Conservation (phyloP, 2,888 invertebrate species). For the Uloborus plumipes region DNA sequence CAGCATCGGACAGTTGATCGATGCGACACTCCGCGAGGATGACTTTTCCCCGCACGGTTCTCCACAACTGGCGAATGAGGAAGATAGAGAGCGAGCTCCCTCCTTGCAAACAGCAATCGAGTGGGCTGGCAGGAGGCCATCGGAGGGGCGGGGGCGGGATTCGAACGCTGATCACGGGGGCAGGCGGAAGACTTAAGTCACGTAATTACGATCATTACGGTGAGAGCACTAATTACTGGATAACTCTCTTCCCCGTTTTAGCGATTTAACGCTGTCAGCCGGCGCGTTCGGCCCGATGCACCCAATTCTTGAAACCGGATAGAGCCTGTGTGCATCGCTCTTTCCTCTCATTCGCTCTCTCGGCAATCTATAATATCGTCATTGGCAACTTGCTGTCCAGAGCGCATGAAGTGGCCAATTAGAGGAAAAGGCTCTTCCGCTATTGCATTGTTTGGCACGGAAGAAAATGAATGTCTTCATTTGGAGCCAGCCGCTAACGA, state of each 20-base stretch:
- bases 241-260: constrained; percentile 44
- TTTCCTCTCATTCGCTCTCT: constrained; percentile 10
- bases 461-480: constrained; percentile 63
- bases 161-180: neutral
- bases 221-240: constrained; percentile 61
- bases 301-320: constrained; percentile 59
- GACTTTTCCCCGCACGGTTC: too few relatives aligned
- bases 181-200: constrained; percentile 29
- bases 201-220: constrained; percentile 63
- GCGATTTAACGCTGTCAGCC: constrained; percentile 59
- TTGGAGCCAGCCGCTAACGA: constrained; percentile 54
- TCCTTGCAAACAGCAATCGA: neutral
- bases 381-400: constrained; percentile 42
- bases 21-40: neutral
- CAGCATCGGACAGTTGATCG: neutral
- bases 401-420: constrained; percentile 61
- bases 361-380: constrained; percentile 40
- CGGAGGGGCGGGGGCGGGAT: constrained; percentile 8
- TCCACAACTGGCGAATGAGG: constrained; percentile 3
- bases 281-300: constrained; percentile 36
- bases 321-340: constrained; percentile 20
- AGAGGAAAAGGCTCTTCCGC: constrained; percentile 29
- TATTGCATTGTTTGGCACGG: constrained; percentile 42
- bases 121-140: constrained; percentile 37
- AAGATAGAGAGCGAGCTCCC: neutral